phyloP scores from a whole-genome alignment of 2,113 vertebrate genomes.

The Phaetusa simplex region DNA sequence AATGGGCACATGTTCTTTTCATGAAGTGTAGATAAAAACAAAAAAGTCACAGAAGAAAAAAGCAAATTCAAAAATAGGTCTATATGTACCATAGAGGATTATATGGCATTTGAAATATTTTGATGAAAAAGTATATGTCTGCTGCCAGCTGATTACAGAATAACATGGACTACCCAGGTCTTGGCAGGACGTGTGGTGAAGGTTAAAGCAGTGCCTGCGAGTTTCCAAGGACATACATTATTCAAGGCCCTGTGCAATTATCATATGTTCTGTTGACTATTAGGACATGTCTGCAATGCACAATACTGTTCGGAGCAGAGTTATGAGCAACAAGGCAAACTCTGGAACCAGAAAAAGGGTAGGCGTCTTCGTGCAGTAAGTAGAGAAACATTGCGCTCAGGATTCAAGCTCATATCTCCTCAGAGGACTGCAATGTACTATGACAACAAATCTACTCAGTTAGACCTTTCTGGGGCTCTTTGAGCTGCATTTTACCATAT shows the following conservation, averaged over 20 bases:
- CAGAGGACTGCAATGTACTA: not conserved
- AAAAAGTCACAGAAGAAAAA: not conserved
- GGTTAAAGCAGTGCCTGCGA: not conserved
- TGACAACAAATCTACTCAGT: not conserved
- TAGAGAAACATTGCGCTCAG: not conserved
- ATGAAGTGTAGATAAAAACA: not conserved
- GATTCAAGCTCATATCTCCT: not conserved
- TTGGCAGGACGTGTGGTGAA: not conserved
- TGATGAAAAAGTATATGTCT: not conserved
- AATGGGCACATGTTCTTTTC: not conserved
- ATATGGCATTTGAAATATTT: not conserved
- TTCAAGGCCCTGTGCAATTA: not conserved
- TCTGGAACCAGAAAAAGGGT: not conserved
- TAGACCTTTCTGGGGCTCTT: not conserved
- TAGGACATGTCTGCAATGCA: not conserved
- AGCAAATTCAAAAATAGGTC: not conserved
- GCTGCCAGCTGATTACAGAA: not conserved
- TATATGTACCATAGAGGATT: not conserved
- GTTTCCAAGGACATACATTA: not conserved
- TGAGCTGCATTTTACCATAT: not conserved
- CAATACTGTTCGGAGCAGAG: not conserved
- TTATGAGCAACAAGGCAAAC: not conserved
- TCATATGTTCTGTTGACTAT: not conserved
- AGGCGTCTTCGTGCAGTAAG: accelerated
- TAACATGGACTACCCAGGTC: not conserved